Conservation (phyloP, 1,140 invertebrate genomes). For the Trichoplusia ni region DNA sequence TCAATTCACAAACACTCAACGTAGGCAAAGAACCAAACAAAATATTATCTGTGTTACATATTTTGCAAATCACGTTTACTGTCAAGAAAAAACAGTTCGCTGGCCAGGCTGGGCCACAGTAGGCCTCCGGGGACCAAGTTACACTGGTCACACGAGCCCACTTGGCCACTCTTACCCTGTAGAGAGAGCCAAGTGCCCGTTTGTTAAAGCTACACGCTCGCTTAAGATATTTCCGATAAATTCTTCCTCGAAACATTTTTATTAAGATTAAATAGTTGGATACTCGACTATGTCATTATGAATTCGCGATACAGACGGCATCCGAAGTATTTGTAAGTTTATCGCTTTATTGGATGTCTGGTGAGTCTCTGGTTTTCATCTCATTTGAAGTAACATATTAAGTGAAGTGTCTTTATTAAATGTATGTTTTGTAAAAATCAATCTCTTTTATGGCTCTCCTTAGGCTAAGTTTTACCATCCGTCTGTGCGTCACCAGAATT, state of each 20-base stretch:
- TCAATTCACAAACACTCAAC: background rate
- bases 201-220: constrained; percentile 27
- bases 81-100: background rate
- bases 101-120: background rate
- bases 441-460: too few relatives aligned
- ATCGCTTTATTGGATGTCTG: too few relatives aligned
- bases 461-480: too few relatives aligned
- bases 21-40: constrained; percentile 4
- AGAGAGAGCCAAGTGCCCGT: constrained; percentile 17
- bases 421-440: too few relatives aligned
- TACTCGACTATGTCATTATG: background rate
- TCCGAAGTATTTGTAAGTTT: background rate
- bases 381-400: too few relatives aligned
- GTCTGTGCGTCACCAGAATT: too few relatives aligned
- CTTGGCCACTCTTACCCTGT: constrained; percentile 10
- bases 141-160: constrained; percentile 7
- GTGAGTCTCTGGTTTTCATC: too few relatives aligned
- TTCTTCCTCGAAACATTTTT: constrained; percentile 23
- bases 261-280: constrained; percentile 22
- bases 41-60: constrained; percentile 10
- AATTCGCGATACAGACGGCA: background rate
- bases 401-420: too few relatives aligned
- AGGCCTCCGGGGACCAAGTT: constrained; percentile 1
- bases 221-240: constrained; percentile 49
- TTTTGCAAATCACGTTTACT: constrained; percentile 15